Conservation (phyloP, 2,113 vertebrate genomes). For the Struthio camelus region DNA sequence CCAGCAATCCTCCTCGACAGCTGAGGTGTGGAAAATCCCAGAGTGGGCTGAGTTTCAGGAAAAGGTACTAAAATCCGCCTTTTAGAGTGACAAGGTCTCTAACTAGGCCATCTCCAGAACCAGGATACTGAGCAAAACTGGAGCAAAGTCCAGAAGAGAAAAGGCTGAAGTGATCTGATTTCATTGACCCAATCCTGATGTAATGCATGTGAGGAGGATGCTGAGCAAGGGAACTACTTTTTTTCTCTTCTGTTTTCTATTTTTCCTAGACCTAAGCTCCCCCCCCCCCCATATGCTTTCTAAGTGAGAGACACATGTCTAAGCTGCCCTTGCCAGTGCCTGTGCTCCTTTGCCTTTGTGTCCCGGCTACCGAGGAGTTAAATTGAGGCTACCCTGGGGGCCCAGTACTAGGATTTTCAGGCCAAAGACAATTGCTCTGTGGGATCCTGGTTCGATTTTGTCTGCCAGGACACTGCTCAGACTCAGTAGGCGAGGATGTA, state of each 20-base stretch:
- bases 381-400: not conserved
- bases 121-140: not conserved
- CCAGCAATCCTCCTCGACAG: slow-evolving; percentile 63
- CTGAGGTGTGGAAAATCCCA: not conserved
- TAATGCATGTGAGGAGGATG: not conserved
- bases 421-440: not conserved
- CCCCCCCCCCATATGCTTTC: not conserved
- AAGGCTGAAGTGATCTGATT: not conserved
- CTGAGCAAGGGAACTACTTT: not conserved
- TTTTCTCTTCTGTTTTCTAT: not conserved
- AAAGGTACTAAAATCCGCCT: slow-evolving; percentile 2
- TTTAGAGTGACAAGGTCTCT: not conserved
- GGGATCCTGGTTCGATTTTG: not conserved
- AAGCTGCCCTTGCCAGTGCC: not conserved
- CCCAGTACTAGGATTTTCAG: not conserved
- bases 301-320: not conserved
- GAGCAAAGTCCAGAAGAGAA: not conserved
- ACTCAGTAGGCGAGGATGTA: no score
- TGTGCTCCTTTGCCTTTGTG: not conserved
- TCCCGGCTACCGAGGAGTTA: not conserved
- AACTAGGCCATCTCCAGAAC: not conserved
- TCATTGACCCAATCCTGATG: not conserved
- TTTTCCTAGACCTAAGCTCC: not conserved
- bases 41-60: not conserved
- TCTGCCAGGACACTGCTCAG: not conserved